Evolutionary conservation across 2,888 invertebrate genomes (phyloP), one percentile per base, ranked within the genome.

Genomic region (Agonopterix arenella): DNA sequence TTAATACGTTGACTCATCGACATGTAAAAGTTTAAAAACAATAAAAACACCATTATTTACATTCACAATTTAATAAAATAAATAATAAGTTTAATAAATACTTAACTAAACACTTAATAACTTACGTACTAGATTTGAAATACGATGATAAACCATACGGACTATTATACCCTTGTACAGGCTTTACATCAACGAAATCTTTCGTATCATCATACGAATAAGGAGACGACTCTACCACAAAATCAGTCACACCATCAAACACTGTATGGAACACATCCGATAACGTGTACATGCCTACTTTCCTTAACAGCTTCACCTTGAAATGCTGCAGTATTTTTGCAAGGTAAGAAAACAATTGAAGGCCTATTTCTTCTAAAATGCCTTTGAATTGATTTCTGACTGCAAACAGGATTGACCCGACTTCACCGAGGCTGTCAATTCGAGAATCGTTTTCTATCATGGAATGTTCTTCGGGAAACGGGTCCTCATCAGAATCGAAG

Each of bases 251-350:
- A 16, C 72, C 70, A 46, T 79, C 71, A 41, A 79, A 66, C 2
- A 70, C 44, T 1, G 61, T 54, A 36, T 68, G 63, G 2, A 80
- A 61, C 4, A 79, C 53, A 51, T 80, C 76, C 1, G 76, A 66
- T 4, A 83, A 44, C 0, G 76, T 72, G 44, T 71, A 73, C 8
- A 58, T 58, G 45, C 67, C 68, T 3, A 82, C 60, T 53, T 67
- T 76, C 41, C 65, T 72, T 4, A 80, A 52, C 2, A 83, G 18
- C 16, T 65, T 68, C n/a, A 68, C 52, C 60, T 75, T 82, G n/a
- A 67, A 64, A 10, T 68, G 60, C 2, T 62, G 53, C 1, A 73
- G 56, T 10, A 69, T 60, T 3, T 51, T 52, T 49, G 59, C 63
- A 0, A 73, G 4, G 37, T 68, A 68, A 41, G 61, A 64, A 8